These are phyloP conservation scores for Aphidius gifuensis DNA, from an alignment of 1,140 invertebrate genomes.

Conservation along the genomic window DNA sequence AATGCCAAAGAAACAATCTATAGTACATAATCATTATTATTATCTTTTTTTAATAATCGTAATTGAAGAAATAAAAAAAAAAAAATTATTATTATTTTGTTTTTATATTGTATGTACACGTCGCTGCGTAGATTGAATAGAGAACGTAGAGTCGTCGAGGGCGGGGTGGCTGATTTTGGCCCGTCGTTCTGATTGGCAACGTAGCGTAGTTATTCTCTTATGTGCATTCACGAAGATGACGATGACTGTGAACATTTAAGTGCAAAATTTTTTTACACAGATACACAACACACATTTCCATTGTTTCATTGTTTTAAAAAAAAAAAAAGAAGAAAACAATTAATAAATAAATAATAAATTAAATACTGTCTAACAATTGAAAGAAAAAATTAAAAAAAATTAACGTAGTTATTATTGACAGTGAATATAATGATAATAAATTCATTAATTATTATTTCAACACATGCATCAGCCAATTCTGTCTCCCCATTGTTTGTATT, in stretches of 20 bases:
- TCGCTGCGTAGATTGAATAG: slow-evolving; percentile 52
- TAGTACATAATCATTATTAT: slow-evolving; percentile 2
- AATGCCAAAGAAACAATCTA: slow-evolving; percentile 5
- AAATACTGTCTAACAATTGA: too few species aligned
- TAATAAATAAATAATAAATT: too few species aligned
- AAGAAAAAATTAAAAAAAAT: too few species aligned
- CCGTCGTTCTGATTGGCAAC: slow-evolving; percentile 50
- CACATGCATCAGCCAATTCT: too few species aligned
- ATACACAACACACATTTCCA: slow-evolving; percentile 32
- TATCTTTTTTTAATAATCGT: slow-evolving; percentile 32
- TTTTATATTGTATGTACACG: slow-evolving; percentile 41
- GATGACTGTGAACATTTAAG: slow-evolving; percentile 54
- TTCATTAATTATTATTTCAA: too few species aligned
- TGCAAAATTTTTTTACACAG: slow-evolving; percentile 44
- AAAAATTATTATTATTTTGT: slow-evolving; percentile 4
- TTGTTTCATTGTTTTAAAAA: slow-evolving; percentile 10
- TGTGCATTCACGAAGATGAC: slow-evolving; percentile 54
- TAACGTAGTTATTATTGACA: too few species aligned
- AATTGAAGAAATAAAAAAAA: too few species aligned
- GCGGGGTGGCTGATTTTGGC: slow-evolving; percentile 41
- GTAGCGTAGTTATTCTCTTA: slow-evolving; percentile 47
- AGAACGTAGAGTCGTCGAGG: slow-evolving; percentile 45
- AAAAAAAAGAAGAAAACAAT: not conserved
- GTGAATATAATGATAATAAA: too few species aligned
- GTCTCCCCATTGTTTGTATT: too few species aligned